Conservation (phyloP, 1,140 invertebrate genomes). For the Drosophila jambulina region DNA sequence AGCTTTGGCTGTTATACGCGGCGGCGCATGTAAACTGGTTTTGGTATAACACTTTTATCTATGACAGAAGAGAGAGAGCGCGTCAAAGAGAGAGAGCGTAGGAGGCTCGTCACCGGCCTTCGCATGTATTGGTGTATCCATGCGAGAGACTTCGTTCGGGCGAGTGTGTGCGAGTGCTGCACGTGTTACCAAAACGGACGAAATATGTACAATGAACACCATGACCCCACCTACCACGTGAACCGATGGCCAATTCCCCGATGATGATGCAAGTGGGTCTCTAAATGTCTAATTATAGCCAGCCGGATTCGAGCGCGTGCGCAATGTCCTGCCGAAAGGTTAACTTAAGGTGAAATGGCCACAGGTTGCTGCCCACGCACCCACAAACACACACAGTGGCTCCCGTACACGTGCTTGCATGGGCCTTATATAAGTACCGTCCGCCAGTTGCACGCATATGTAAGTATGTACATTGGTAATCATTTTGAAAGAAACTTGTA, state of each 20-base stretch:
- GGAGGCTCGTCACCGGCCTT: conserved; percentile 66
- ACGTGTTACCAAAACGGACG: conserved; percentile 29
- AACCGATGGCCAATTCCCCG: conserved; percentile 27
- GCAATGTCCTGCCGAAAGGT: conserved; percentile 37
- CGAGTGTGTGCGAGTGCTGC: conserved; percentile 13
- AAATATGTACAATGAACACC: conserved; percentile 22
- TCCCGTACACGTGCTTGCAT: conserved; percentile 1
- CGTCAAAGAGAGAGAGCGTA: conserved; percentile 16
- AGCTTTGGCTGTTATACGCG: conserved; percentile 55
- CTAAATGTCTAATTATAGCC: conserved; percentile 38
- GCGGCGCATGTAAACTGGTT: conserved; percentile 68
- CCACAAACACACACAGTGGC: background rate
- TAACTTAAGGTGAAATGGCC: conserved; percentile 48
- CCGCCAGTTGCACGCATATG: background rate
- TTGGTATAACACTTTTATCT: conserved; percentile 44
- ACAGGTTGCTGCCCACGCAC: conserved; percentile 41
- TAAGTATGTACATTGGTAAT: background rate
- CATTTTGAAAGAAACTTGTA: background rate
- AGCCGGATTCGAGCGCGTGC: conserved; percentile 12
- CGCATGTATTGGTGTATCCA: conserved; percentile 13
- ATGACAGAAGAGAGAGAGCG: conserved; percentile 4
- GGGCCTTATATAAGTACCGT: conserved; percentile 1
- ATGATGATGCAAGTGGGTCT: conserved; percentile 39
- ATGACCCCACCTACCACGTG: conserved; percentile 36
- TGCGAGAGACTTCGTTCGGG: conserved; percentile 1